A percentile compares a stretch with the other conserved stretches of the same genome.
Conservation (phyloP, 2,888 invertebrate species). For the Limnephilus marmoratus region DNA sequence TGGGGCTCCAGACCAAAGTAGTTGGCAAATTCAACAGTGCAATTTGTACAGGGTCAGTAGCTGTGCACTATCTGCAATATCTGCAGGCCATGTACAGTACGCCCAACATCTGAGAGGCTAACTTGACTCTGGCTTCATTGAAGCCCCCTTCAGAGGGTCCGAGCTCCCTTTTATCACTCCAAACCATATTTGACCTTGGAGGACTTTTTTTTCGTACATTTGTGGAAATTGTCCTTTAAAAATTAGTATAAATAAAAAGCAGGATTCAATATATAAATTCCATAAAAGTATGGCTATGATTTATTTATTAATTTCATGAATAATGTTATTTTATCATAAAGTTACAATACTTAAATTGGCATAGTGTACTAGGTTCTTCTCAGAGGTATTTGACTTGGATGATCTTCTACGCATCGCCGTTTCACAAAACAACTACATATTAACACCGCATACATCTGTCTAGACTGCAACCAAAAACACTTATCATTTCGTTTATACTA, state of each 20-base stretch:
- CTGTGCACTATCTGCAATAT: too few relatives aligned
- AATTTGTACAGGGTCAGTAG: too few relatives aligned
- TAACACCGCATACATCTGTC: not conserved
- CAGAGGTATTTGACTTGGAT: conserved; percentile 66
- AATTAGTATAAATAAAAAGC: conserved; percentile 48
- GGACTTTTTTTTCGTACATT: too few relatives aligned
- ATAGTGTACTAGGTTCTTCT: conserved; percentile 63
- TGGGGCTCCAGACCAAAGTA: too few relatives aligned
- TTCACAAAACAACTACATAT: conserved; percentile 38
- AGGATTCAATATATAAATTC: conserved; percentile 62
- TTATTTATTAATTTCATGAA: conserved; percentile 63
- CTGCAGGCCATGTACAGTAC: too few relatives aligned
- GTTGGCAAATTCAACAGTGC: too few relatives aligned
- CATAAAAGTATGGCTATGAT: conserved; percentile 65
- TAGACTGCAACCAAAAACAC: conserved; percentile 16
- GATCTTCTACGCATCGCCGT: conserved; percentile 52
- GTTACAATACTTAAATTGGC: conserved; percentile 66
- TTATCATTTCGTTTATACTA: conserved; percentile 30
- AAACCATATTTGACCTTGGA: too few relatives aligned
- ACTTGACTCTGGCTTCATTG: too few relatives aligned
- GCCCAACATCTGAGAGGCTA: too few relatives aligned
- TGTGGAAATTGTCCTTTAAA: not conserved
- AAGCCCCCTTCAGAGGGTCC: too few relatives aligned
- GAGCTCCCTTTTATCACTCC: too few relatives aligned
- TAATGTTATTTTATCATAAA: conserved; percentile 63